A percentile compares a stretch with the other conserved stretches of the same genome.
phyloP scores from a whole-genome alignment of 2,888 invertebrate genomes.

The Spisula solida region DNA sequence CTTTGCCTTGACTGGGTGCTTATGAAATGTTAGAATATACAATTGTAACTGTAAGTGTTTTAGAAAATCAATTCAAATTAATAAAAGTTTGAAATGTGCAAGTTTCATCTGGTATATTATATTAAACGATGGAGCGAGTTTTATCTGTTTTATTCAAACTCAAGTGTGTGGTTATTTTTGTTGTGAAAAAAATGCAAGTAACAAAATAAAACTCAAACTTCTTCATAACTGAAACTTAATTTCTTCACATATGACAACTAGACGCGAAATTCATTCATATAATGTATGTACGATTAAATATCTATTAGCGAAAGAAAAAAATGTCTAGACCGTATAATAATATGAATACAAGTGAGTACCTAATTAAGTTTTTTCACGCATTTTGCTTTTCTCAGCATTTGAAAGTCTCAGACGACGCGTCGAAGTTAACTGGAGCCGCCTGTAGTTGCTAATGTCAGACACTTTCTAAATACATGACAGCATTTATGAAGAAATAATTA shows the following conservation, averaged over 20 bases:
- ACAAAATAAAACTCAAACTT: too few relatives aligned
- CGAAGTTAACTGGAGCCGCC: not conserved
- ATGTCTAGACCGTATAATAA: not conserved
- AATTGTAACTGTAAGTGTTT: too few relatives aligned
- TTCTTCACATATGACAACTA: not conserved
- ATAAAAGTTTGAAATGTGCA: too few relatives aligned
- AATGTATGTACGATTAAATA: not conserved
- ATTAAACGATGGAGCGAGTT: too few relatives aligned
- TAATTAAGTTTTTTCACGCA: not conserved
- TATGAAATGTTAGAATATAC: too few relatives aligned
- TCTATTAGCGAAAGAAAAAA: not conserved
- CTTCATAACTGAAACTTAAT: too few relatives aligned
- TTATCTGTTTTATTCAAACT: too few relatives aligned
- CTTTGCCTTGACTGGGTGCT: too few relatives aligned
- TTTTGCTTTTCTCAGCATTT: slow-evolving; percentile 13
- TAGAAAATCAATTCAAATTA: too few relatives aligned
- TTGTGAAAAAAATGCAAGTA: too few relatives aligned
- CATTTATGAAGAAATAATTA: not conserved
- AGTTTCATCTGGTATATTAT: too few relatives aligned
- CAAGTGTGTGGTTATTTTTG: too few relatives aligned
- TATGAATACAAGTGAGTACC: not conserved
- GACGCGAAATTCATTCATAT: not conserved
- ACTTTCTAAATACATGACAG: not conserved
- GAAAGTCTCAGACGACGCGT: not conserved
- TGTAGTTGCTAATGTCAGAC: not conserved